phyloP scores from a whole-genome alignment of 2,113 vertebrate genomes.

The Aplodontia rufa region DNA sequence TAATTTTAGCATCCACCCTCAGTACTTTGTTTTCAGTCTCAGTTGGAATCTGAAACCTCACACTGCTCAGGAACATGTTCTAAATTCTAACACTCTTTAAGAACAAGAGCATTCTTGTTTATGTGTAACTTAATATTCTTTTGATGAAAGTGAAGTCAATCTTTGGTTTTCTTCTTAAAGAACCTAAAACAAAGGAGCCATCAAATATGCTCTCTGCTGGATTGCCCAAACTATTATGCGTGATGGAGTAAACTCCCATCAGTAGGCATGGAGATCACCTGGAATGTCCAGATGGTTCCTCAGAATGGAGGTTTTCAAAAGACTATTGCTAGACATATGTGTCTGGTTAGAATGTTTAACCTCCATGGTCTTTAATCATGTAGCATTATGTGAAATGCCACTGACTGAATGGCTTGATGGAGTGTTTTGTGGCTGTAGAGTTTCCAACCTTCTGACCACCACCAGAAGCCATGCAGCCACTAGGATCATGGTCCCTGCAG shows the following conservation, averaged over 20 bases:
- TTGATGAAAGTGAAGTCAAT: constrained; percentile 68
- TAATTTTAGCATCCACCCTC: background rate
- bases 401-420: constrained; percentile 68
- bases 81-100: constrained; percentile 50
- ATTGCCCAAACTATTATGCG: constrained; percentile 65
- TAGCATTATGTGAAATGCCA: constrained; percentile 77
- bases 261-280: constrained; percentile 80
- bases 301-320: constrained; percentile 74
- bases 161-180: constrained; percentile 70
- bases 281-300: constrained; percentile 79
- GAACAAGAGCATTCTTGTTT: constrained; percentile 35
- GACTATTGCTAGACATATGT: constrained; percentile 73
- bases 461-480: constrained; percentile 49
- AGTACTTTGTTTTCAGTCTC: background rate
- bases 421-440: constrained; percentile 54
- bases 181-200: constrained; percentile 63
- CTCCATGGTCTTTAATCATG: constrained; percentile 78
- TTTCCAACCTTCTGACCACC: constrained; percentile 64
- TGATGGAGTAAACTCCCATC: constrained; percentile 58
- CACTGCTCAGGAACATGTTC: constrained; percentile 31
- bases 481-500: background rate
- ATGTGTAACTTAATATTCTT: constrained; percentile 66
- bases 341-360: constrained; percentile 75
- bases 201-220: constrained; percentile 64
- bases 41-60: background rate